These are phyloP conservation scores for Ceyx melanurus DNA, from an alignment of 2,113 vertebrate genomes.

Conservation along the genomic window DNA sequence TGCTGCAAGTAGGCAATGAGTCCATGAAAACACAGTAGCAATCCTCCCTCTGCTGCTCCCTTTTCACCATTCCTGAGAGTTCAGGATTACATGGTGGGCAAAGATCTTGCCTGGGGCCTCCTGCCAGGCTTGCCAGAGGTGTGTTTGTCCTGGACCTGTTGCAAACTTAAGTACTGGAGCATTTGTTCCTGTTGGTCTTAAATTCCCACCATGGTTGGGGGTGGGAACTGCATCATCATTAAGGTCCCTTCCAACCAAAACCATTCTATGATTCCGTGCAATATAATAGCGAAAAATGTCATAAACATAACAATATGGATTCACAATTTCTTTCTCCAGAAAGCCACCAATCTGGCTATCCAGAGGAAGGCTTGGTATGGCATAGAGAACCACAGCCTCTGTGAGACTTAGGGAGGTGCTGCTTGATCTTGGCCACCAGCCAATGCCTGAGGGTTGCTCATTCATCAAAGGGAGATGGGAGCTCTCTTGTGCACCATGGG, in stretches of 20 bases:
- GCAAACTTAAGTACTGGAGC: neutral
- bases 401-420: neutral
- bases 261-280: neutral
- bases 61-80: neutral
- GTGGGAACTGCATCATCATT: neutral
- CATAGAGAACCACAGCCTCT: neutral
- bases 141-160: neutral
- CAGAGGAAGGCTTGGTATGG: neutral
- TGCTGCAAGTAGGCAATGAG: neutral
- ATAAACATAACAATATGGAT: neutral
- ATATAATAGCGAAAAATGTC: neutral
- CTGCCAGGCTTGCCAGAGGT: neutral
- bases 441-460: neutral
- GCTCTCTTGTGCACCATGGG: neutral
- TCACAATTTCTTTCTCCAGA: neutral
- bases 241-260: neutral
- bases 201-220: neutral
- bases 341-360: neutral
- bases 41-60: neutral
- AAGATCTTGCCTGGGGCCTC: neutral
- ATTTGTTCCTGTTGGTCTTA: neutral
- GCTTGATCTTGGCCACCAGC: neutral
- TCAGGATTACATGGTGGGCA: neutral
- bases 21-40: accelerated
- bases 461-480: neutral